phyloP scores from a whole-genome alignment of 2,888 invertebrate genomes.

The Microctonus hyperodae region DNA sequence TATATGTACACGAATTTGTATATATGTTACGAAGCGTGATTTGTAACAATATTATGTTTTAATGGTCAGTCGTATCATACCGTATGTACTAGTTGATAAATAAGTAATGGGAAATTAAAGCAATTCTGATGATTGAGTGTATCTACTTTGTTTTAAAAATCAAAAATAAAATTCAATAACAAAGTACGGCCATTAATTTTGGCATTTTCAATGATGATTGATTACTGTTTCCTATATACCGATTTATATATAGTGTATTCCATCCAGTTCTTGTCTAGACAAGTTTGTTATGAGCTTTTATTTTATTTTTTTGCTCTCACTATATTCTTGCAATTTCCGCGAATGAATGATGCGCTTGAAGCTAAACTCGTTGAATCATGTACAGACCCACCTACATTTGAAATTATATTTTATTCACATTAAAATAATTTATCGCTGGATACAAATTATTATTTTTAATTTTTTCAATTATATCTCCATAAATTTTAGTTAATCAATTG shows the following conservation, averaged over 20 bases:
- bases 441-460: neutral
- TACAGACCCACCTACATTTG: neutral
- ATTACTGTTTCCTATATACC: constrained; percentile 5
- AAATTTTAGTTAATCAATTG: neutral
- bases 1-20: too few species aligned
- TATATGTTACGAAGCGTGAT: too few species aligned
- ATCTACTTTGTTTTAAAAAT: neutral
- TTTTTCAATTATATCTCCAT: neutral
- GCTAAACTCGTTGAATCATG: constrained; percentile 4
- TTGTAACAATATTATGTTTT: too few species aligned
- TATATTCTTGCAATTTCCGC: neutral
- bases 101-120: neutral
- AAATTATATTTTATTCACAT: neutral
- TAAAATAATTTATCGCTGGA: neutral
- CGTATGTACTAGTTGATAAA: too few species aligned
- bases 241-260: neutral
- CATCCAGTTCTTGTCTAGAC: constrained; percentile 20
- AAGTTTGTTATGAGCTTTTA: constrained; percentile 20
- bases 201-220: neutral
- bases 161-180: neutral
- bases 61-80: too few species aligned
- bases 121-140: neutral
- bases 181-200: neutral
- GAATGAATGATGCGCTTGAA: neutral
- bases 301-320: constrained; percentile 14